Base-by-base conservation (phyloP, 2,113 vertebrate species). In the Bos javanicus region DNA sequence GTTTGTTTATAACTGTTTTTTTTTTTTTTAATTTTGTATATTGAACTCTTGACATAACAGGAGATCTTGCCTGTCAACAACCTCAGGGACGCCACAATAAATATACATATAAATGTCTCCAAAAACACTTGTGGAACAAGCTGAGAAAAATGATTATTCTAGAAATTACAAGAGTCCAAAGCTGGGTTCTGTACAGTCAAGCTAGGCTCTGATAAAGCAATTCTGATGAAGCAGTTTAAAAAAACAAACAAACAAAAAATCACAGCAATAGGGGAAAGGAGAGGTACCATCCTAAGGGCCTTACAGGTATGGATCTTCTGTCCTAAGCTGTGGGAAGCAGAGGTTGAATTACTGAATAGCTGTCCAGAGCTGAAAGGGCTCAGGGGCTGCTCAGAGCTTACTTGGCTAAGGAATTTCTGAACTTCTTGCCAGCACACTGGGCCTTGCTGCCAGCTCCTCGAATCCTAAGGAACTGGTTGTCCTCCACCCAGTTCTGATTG, bases 371-470 rank as follows among this genome's bases (percentile, higher is more conserved):
- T 94, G 94, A 46, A 90, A 82, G 92, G 90, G 87, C 89, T 95
- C 59, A 16, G 76, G 57, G 71, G 60, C 82, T 80, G 87, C 82
- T 88, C 90, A 14, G 16, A 21, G 60, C 64, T 98, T 97, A 99
- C 91, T 98, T 97, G 74, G 97, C 92, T 82, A 99, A 80, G 60
- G 99, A 99, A 95, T 99, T 99, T 98, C 99, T 99, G 99, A 99
- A 99, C 98, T 99, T 99, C 97, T 98, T 98, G 96, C 99, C 99
- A 14, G 99, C 99, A 56, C 99, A 99, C 39, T 98, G 98, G 86
- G 99, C 99, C 98, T 99, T 99, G 98, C 99, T 99, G 82, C 99
- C 16, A 99, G 99, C 97, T 99, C 99, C 98, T 99, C 99, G 97
- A 98, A 99, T 99, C 99, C 99, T 99, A 92, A 57, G 0, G 56